phyloP scores from a whole-genome alignment of 2,888 invertebrate species.

The Omphaloscelis lunosa region DNA sequence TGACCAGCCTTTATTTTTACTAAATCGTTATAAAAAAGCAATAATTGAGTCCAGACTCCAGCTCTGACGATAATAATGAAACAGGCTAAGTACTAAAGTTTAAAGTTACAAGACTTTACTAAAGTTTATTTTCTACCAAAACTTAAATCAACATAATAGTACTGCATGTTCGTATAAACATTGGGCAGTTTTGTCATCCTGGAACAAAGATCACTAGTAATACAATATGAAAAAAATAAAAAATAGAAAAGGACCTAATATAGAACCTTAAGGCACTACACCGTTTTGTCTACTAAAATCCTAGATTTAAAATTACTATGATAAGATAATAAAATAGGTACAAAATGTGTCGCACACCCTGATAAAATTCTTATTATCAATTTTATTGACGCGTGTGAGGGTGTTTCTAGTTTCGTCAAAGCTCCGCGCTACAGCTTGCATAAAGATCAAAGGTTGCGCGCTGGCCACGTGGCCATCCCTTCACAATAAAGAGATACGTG shows the following conservation, averaged over 20 bases:
- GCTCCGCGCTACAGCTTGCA: conserved; percentile 47
- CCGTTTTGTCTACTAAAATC: background rate
- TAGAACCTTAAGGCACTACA: background rate
- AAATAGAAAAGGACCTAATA: background rate
- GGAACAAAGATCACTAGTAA: background rate
- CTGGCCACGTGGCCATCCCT: conserved; percentile 78
- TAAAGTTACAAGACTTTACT: background rate
- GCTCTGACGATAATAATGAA: background rate
- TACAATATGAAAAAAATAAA: background rate
- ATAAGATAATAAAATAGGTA: background rate
- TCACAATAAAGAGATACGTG: conserved; percentile 72
- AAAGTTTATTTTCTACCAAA: background rate
- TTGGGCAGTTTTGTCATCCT: background rate
- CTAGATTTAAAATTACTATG: background rate
- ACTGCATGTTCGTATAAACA: background rate
- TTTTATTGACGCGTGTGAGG: conserved; percentile 45
- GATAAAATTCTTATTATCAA: conserved; percentile 21
- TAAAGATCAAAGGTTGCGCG: conserved; percentile 80
- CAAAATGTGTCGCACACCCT: background rate
- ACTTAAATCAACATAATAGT: background rate
- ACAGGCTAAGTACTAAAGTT: background rate
- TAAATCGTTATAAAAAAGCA: background rate
- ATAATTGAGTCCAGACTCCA: background rate
- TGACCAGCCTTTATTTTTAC: background rate
- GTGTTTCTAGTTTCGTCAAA: conserved; percentile 34